These are phyloP conservation scores for Lycaena phlaeas DNA, from an alignment of 2,888 invertebrate species.

Conservation along the genomic window DNA sequence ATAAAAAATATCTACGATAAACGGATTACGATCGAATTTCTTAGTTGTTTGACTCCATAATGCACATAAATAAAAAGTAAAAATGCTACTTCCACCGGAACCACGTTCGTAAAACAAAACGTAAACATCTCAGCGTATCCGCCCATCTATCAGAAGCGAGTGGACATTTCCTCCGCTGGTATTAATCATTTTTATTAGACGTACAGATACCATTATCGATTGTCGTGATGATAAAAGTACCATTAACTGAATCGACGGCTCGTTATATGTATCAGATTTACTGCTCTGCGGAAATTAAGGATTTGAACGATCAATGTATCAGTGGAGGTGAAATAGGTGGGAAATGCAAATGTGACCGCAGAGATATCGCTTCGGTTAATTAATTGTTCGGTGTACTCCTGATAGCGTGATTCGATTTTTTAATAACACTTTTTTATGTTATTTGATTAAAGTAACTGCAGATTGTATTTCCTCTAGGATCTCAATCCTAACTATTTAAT, in stretches of 20 bases:
- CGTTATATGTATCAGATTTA: constrained; percentile 15
- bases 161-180: constrained; percentile 31
- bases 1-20: too few species aligned
- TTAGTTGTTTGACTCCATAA: too few species aligned
- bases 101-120: constrained; percentile 10
- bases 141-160: constrained; percentile 40
- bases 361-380: too few species aligned
- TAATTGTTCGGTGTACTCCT: too few species aligned
- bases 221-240: constrained; percentile 46
- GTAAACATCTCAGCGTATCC: constrained; percentile 20
- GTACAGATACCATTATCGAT: constrained; percentile 44
- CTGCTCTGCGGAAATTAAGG: constrained; percentile 16
- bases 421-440: too few species aligned
- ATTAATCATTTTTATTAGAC: constrained; percentile 62
- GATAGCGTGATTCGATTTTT: too few species aligned
- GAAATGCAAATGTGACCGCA: too few species aligned
- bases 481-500: too few species aligned
- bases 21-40: too few species aligned
- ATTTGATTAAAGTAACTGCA: too few species aligned
- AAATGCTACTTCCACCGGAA: neutral
- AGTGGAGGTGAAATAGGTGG: neutral
- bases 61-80: too few species aligned
- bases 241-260: constrained; percentile 34
- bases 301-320: constrained; percentile 5
- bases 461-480: too few species aligned